Conservation (phyloP, 2,888 invertebrate species). For the Theretra japonica region DNA sequence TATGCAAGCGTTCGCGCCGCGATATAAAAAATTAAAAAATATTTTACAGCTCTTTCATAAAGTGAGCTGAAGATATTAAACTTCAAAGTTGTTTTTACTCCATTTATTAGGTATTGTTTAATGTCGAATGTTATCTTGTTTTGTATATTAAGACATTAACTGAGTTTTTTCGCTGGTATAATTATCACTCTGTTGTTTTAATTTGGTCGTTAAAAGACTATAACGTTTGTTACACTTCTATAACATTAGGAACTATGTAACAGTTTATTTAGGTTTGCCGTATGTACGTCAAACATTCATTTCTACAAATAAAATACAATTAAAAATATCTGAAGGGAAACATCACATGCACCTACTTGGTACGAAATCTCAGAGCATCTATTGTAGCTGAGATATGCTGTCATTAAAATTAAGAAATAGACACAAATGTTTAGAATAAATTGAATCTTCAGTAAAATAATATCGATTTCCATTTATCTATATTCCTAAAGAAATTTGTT, state of each 20-base stretch:
- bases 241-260: neutral
- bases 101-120: neutral
- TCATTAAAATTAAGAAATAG: neutral
- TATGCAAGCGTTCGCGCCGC: neutral
- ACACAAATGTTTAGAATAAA: neutral
- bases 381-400: neutral
- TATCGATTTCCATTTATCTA: no score
- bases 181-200: conserved; percentile 5
- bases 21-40: neutral
- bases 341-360: neutral
- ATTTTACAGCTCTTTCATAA: conserved; percentile 1
- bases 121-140: neutral
- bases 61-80: conserved; percentile 16
- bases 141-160: neutral
- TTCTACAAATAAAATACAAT: neutral
- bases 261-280: neutral
- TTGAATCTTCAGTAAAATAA: neutral
- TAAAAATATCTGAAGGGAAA: neutral
- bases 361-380: no score
- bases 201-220: neutral
- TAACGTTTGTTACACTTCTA: neutral
- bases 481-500: neutral
- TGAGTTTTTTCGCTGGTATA: neutral
- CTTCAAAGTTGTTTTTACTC: conserved; percentile 12
- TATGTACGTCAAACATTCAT: neutral